Evolutionary conservation across 2,113 vertebrate genomes (phyloP), one percentile per base, ranked within the genome.

Genomic region (Heloderma charlesbogerti): DNA sequence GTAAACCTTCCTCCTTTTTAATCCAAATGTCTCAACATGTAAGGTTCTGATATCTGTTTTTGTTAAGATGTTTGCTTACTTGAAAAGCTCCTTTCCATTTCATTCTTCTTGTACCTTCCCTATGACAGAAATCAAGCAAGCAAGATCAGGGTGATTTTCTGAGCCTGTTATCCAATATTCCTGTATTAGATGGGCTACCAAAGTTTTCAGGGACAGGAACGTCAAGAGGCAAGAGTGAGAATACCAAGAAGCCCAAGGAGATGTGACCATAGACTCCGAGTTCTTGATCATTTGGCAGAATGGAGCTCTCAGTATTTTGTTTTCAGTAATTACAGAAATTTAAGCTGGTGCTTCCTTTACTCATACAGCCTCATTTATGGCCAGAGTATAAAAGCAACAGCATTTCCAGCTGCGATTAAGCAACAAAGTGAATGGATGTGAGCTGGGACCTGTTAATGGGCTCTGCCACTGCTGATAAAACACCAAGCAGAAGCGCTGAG

Each of bases 391-490:
- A 80, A n/a, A 74, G 40, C 63, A 69, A 29, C 81, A 79, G 25
- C 69, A 83, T 85, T 72, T 72, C 82, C 77, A 74, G 37, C 31
- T 51, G 75, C 57, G n/a, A 80, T 85, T 72, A 48, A 86, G 51
- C 60, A 86, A 77, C 45, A 54, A 80, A 31, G 31, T 74, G 75
- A 86, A 86, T 85, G 66, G 40, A 66, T 72, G 51, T 57, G 60
- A 72, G 25, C 34, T 51, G n/a, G 20, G 45, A 51, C 83, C 67
- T 86, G 31, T 40, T 86, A 74, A 51, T 16, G 66, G 37, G 31
- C 37, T 74, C 66, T 89, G 48, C 79, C 75, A 79, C 75, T 80
- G 82, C 15, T 34, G 83, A 86, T 85, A 81, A 80, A 86, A 89
- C 16, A 40, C 63, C 34, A 78, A 63, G 51, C 66, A 86, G 51